Percentiles rank a stretch among this genome's conserved stretches.
Conservation (phyloP, 2,888 invertebrate genomes). For the Netelia fuscicornis region DNA sequence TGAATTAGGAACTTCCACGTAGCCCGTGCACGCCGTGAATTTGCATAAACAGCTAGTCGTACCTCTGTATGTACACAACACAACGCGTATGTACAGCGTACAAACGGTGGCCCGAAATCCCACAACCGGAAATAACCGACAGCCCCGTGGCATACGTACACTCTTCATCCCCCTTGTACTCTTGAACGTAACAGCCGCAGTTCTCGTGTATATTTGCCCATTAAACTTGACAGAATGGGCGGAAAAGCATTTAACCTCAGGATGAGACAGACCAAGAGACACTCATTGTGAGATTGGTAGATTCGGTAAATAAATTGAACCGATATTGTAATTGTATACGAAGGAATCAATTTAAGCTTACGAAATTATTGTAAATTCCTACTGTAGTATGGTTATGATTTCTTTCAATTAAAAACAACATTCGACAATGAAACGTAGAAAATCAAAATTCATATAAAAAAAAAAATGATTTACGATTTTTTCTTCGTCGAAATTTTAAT, state of each 20-base stretch:
- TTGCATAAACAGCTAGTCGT: constrained; percentile 77
- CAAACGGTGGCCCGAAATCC: constrained; percentile 44
- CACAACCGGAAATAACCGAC: constrained; percentile 63
- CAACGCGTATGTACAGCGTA: constrained; percentile 11
- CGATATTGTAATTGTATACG: constrained; percentile 9
- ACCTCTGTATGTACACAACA: constrained; percentile 15
- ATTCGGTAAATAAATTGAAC: constrained; percentile 21
- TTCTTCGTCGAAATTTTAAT: no score
- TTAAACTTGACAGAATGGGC: constrained; percentile 55
- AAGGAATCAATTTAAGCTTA: constrained; percentile 49
- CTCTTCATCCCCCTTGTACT: constrained; percentile 21
- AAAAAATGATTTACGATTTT: no score
- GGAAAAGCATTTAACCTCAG: constrained; percentile 34
- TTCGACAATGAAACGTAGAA: no score
- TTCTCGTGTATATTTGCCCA: constrained; percentile 57
- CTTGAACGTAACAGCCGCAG: constrained; percentile 18
- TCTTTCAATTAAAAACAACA: no score
- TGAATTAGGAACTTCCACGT: constrained; percentile 80
- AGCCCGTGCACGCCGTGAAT: constrained; percentile 77
- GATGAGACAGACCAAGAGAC: constrained; percentile 14
- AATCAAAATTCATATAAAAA: no score
- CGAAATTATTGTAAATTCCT: background rate
- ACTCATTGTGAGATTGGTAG: background rate
- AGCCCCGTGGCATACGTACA: constrained; percentile 37
- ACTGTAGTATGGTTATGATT: no score